phyloP scores from a whole-genome alignment of 2,888 invertebrate genomes.

The Apotomis turbidana region DNA sequence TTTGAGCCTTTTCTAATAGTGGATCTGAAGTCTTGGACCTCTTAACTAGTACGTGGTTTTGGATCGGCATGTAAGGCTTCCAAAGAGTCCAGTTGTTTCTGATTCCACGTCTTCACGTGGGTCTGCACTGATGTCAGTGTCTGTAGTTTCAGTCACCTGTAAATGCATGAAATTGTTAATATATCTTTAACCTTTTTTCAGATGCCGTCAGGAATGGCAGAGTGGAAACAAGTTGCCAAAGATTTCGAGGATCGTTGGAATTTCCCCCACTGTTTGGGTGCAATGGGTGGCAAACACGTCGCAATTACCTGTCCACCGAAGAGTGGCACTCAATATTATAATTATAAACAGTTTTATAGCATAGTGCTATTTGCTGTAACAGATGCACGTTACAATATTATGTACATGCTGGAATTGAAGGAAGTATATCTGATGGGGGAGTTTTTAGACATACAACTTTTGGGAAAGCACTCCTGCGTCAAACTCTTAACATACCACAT shows the following conservation, averaged over 20 bases:
- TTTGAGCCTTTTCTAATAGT: constrained; percentile 42
- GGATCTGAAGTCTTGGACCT: constrained; percentile 42
- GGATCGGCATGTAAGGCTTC: constrained; percentile 11
- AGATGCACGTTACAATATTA: constrained; percentile 36
- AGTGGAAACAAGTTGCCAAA: constrained; percentile 19
- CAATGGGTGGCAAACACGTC: constrained; percentile 24
- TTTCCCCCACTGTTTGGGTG: constrained; percentile 36
- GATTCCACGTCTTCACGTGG: constrained; percentile 30
- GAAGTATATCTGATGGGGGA: constrained; percentile 32
- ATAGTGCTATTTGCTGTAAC: constrained; percentile 37
- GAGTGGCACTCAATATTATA: constrained; percentile 39
- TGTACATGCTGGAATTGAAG: constrained; percentile 38
- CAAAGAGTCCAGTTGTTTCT: constrained; percentile 39
- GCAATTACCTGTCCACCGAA: constrained; percentile 9
- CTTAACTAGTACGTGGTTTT: constrained; percentile 40
- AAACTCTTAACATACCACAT: constrained; percentile 29
- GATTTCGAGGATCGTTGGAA: constrained; percentile 39
- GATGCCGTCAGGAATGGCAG: constrained; percentile 32
- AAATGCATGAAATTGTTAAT: constrained; percentile 17
- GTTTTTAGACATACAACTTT: constrained; percentile 39
- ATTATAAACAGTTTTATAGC: constrained; percentile 40
- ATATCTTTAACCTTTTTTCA: constrained; percentile 18
- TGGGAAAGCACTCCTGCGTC: constrained; percentile 17
- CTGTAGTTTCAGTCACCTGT: constrained; percentile 29
- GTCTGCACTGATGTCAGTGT: constrained; percentile 33